Base-by-base conservation (phyloP, 1,140 invertebrate genomes). In the Heliconius eleuchia region DNA sequence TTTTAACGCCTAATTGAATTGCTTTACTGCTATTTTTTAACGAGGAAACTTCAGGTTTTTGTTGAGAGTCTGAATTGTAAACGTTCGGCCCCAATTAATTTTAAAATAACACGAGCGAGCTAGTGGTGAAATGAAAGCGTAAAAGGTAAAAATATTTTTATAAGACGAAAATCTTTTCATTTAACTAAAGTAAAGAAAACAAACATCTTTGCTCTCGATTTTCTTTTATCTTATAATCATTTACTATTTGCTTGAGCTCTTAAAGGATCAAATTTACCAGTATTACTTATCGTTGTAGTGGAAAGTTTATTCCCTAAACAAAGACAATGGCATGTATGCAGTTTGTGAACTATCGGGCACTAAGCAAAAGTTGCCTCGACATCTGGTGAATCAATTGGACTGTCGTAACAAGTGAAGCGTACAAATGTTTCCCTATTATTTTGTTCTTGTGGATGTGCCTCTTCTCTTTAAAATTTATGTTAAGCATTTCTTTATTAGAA, bases 331-430 rank as follows among this genome's bases (percentile, higher is more conserved):
- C 74, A 74, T 82, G 73, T 79, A 76, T 71, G 73, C 76, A 82
- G 81, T 80, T 82, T 74, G 78, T 80, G 77, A 81, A 81, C 79
- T 81, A 76, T 77, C 77, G 72, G 78, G 75, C 71, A 78, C 79
- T 75, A 66, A 83, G 76, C 80, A 81, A 80, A 83, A 81, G 74
- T 83, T 83, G 34, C 5, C 78, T 79, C 52, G 71, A 77, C 73
- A 74, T 77, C 76, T 78, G 78, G 39, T 74, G 77, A 81, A 81
- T 83, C 82, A 81, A 81, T 80, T 81, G 72, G 71, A 77, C 46
- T 79, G 78, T 83, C 75, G 75, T 79, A 77, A 76, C 77, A 76
- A 76, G 50, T 74, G 55, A 55, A 71, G 71, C 79, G 77, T 77
- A 79, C 71, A 71, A 34, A 76, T 66, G 60, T 30, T 23, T 30